These are phyloP conservation scores for Coelopa frigida DNA, from an alignment of 1,140 invertebrate species.

Conservation along the genomic window DNA sequence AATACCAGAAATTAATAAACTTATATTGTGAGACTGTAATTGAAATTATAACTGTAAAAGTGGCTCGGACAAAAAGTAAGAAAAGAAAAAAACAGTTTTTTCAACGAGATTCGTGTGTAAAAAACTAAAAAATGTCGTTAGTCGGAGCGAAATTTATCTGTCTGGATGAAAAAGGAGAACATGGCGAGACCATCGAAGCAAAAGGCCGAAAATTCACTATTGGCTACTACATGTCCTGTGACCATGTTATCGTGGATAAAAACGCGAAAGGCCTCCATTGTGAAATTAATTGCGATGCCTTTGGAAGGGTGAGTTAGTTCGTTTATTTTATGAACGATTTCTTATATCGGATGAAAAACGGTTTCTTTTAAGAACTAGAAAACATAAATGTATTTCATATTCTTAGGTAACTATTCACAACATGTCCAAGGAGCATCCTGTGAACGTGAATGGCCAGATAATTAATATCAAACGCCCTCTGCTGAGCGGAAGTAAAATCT, in stretches of 20 bases:
- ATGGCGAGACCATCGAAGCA: slow-evolving; percentile 14
- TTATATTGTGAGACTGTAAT: too few relatives aligned
- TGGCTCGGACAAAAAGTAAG: too few relatives aligned
- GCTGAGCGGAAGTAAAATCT: slow-evolving; percentile 22
- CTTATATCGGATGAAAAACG: too few relatives aligned
- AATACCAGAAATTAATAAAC: too few relatives aligned
- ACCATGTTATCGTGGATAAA: slow-evolving; percentile 21
- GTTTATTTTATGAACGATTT: too few relatives aligned
- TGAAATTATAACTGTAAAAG: too few relatives aligned
- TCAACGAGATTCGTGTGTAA: too few relatives aligned
- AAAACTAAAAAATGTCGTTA: slow-evolving; percentile 13
- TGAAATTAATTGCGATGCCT: slow-evolving; percentile 36
- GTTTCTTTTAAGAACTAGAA: too few relatives aligned
- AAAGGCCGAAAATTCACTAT: slow-evolving; percentile 35
- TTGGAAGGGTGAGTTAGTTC: slow-evolving; percentile 36
- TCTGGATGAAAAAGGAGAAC: slow-evolving; percentile 21
- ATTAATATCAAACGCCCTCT: slow-evolving; percentile 23
- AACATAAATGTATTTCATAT: too few relatives aligned
- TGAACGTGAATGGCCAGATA: slow-evolving; percentile 26
- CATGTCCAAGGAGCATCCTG: slow-evolving; percentile 18
- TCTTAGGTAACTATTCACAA: slow-evolving; percentile 32
- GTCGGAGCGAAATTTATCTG: slow-evolving; percentile 31
- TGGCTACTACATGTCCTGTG: slow-evolving; percentile 27
- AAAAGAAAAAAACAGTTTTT: too few relatives aligned
- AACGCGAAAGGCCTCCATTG: slow-evolving; percentile 26